Conservation (phyloP, 1,140 invertebrate species). For the Tetramorium alpestre region DNA sequence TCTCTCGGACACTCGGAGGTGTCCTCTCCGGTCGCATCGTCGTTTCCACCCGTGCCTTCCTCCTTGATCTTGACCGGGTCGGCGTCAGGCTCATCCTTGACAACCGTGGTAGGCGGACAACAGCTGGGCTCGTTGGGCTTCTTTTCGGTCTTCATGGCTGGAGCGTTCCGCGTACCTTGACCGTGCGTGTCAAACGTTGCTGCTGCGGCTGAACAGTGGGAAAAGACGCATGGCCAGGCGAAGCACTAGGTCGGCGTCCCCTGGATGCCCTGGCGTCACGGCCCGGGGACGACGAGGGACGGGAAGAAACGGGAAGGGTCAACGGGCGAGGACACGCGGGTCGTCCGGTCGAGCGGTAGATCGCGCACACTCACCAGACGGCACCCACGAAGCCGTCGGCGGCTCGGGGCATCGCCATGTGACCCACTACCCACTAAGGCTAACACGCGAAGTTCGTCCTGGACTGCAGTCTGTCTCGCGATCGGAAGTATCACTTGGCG, state of each 20-base stretch:
- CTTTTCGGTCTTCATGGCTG: constrained; percentile 85
- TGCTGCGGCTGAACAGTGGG: constrained; percentile 7
- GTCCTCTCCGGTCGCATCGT: constrained; percentile 81
- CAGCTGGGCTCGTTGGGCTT: constrained; percentile 83
- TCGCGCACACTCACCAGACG: constrained; percentile 28
- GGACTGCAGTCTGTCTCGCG: constrained; percentile 9
- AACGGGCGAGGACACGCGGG: constrained; percentile 35
- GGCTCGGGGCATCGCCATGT: constrained; percentile 51
- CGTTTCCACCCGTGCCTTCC: constrained; percentile 76
- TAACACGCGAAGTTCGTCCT: too few relatives aligned
- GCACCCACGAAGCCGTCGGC: not conserved
- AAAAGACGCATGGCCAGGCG: constrained; percentile 70
- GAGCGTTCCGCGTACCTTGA: constrained; percentile 35
- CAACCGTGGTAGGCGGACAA: constrained; percentile 78
- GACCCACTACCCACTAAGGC: not conserved
- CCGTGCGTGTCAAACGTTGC: constrained; percentile 70
- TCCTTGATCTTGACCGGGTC: constrained; percentile 84
- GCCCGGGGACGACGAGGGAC: not conserved
- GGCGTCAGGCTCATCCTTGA: constrained; percentile 81
- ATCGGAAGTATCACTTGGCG: not conserved
- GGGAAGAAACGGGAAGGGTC: constrained; percentile 9
- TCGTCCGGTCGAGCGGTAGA: constrained; percentile 41
- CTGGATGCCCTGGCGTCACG: constrained; percentile 18
- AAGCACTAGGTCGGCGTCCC: constrained; percentile 25
- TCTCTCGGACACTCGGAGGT: constrained; percentile 79